phyloP scores from a whole-genome alignment of 2,797 vertebrate species.

The Apodemus agrarius region DNA sequence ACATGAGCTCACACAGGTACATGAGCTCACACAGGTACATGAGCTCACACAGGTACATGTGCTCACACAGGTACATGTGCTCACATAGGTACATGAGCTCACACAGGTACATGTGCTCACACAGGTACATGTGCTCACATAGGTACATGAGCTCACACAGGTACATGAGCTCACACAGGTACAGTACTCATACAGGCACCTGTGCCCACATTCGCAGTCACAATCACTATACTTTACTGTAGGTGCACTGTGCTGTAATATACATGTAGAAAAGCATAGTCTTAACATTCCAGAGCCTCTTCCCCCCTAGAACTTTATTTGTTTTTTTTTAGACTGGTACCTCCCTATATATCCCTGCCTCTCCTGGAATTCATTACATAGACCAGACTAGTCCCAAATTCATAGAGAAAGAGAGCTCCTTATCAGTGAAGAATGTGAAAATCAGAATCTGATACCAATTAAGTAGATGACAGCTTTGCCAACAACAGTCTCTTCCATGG shows the following conservation, averaged over 20 bases:
- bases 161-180: too few species aligned
- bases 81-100: too few species aligned
- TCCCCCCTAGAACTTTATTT: neutral
- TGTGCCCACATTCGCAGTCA: neutral
- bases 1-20: too few species aligned
- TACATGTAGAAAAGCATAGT: neutral
- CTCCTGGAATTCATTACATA: neutral
- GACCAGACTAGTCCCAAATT: neutral
- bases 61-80: too few species aligned
- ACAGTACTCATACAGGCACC: too few species aligned
- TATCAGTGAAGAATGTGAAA: neutral
- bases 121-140: too few species aligned
- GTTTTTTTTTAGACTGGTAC: neutral
- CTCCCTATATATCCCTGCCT: neutral
- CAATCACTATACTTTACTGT: neutral
- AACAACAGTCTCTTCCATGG: neutral
- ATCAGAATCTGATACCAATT: neutral
- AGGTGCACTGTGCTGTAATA: neutral
- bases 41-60: too few species aligned
- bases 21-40: too few species aligned
- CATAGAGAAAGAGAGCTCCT: neutral
- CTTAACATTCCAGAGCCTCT: conserved; percentile 24
- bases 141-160: too few species aligned
- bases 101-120: too few species aligned
- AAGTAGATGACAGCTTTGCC: neutral